Evolutionary conservation across 2,888 invertebrate species (phyloP).

Genomic region (Trilocha varians): DNA sequence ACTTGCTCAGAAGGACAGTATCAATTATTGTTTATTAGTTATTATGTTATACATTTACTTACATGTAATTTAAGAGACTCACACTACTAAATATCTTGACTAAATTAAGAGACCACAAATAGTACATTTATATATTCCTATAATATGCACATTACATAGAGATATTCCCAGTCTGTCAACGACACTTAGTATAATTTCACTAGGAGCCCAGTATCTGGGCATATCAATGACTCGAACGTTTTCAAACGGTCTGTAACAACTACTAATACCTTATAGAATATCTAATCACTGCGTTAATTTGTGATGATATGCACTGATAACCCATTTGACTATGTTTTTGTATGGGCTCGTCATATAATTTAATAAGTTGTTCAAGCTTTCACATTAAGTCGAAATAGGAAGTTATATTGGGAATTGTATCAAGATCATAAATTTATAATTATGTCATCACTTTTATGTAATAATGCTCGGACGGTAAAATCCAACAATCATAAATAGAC

Average conservation of each 20-base stretch:
- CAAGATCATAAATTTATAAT: constrained; percentile 55
- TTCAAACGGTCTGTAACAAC: constrained; percentile 68
- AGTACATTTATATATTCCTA: constrained; percentile 68
- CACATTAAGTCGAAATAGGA: constrained; percentile 46
- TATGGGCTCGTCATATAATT: constrained; percentile 47
- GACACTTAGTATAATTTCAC: constrained; percentile 70
- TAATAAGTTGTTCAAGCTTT: constrained; percentile 52
- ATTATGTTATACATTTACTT: constrained; percentile 62
- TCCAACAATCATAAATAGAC: constrained; percentile 65
- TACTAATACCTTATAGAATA: constrained; percentile 72
- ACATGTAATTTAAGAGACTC: constrained; percentile 67
- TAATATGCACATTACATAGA: constrained; percentile 69
- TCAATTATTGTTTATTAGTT: constrained; percentile 50
- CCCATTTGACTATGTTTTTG: constrained; percentile 55
- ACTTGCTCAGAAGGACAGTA: constrained; percentile 67
- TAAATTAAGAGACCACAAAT: constrained; percentile 71
- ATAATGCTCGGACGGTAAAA: constrained; percentile 68
- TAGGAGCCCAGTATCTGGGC: constrained; percentile 67
- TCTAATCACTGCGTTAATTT: constrained; percentile 71
- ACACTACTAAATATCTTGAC: constrained; percentile 72
- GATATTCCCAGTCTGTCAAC: constrained; percentile 71
- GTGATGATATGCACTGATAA: constrained; percentile 73
- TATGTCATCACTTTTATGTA: constrained; percentile 64
- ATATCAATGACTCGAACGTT: constrained; percentile 64
- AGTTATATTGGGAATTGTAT: constrained; percentile 45